Conservation (phyloP, 2,888 invertebrate species). For the Pterostichus niger region DNA sequence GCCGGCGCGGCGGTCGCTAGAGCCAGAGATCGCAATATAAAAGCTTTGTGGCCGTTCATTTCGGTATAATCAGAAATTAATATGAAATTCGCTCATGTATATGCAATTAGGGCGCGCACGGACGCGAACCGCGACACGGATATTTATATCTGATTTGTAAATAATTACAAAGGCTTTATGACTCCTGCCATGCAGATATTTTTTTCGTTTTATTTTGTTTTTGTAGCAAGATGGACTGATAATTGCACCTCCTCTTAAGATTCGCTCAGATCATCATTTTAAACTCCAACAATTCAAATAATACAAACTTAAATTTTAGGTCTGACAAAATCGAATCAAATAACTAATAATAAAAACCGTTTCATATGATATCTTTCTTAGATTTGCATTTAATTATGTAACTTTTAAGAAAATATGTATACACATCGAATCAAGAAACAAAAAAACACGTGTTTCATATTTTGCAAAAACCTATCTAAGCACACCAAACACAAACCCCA, state of each 20-base stretch:
- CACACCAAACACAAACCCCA: too few species aligned
- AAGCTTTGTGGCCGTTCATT: conserved; percentile 78
- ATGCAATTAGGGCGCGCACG: conserved; percentile 75
- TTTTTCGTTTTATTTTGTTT: conserved; percentile 14
- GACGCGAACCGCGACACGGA: conserved; percentile 55
- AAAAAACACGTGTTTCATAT: too few species aligned
- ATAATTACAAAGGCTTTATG: conserved; percentile 64
- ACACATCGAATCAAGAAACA: too few species aligned
- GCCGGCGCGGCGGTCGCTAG: conserved; percentile 17
- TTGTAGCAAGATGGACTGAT: background rate
- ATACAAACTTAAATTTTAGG: too few species aligned
- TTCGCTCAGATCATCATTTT: too few species aligned
- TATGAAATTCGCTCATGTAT: conserved; percentile 78
- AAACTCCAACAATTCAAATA: too few species aligned
- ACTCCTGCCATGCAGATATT: background rate
- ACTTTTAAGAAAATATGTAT: too few species aligned
- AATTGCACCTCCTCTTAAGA: too few species aligned
- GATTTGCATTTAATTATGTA: background rate
- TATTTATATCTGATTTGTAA: conserved; percentile 66
- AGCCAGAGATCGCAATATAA: conserved; percentile 76
- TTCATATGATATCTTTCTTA: background rate
- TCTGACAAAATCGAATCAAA: too few species aligned
- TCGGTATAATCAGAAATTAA: conserved; percentile 78
- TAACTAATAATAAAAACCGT: too few species aligned
- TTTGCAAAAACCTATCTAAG: too few species aligned